Evolutionary conservation across 2,113 vertebrate species (phyloP), one percentile per base, ranked within the genome.

Genomic region (Zosterops hypoxanthus): DNA sequence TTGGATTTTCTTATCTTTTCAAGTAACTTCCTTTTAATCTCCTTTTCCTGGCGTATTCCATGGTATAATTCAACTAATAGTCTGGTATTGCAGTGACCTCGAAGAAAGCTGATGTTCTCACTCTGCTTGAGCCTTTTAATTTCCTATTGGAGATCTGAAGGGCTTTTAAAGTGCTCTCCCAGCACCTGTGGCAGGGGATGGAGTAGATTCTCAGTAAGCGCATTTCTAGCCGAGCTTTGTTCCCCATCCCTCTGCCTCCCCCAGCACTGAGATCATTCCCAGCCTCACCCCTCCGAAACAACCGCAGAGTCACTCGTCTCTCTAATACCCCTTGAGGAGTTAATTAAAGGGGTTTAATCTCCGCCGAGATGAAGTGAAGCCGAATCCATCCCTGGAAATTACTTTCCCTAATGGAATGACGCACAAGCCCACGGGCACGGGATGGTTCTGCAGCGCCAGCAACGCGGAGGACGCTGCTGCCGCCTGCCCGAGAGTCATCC

Each of bases 301-400:
- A 3, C 41, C 8, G 4, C 25, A 2, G 17, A 41, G 81, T n/a
- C 9, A 6, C 53, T 25, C 21, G 46, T 65, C 55, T 28, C 81
- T 14, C 66, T 36, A 71, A 77, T 26, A 17, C 61, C 53, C 17
- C 55, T 29, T 3, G 82, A 65, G 49, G 25, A 79, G 84, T 82
- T 90, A 91, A 95, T 96, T 84, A 79, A 44, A 72, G 91, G 61
- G 44, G 41, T 42, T 94, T 83, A 41, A 91, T 90, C 86, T 64
- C 57, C 2, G 22, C 79, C 14, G 86, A 66, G 90, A 64, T 10
- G 46, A 72, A 63, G 9, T 0, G 19, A 61, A 81, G 91, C 81
- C 17, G 34, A 52, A n/a, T 28, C 70, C 41, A 68, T 36, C 75
- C 57, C 85, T 79, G 90, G 60, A 70, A 91, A 93, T 94, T 6